Evolutionary conservation across 2,888 invertebrate genomes (phyloP), one percentile per base, ranked within the genome.

Genomic region (Panorpa germanica): DNA sequence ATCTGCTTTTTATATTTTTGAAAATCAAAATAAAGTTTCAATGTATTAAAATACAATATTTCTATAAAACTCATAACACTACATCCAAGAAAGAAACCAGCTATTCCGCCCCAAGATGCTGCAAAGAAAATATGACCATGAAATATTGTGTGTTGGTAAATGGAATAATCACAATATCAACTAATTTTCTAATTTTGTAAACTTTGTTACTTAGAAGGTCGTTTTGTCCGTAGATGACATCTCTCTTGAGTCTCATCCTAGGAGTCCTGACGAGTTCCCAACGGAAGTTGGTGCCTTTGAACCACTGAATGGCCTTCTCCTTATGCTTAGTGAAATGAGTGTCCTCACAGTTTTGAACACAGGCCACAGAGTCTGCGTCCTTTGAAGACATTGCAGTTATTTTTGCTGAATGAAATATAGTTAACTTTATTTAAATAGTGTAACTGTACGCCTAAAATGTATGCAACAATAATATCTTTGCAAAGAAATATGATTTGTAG

Each of bases 141-240:
- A 6, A 14, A 5, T 28, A 16, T n/a, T n/a, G n/a, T n/a, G n/a
- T n/a, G n/a, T n/a, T n/a, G n/a, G n/a, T n/a, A n/a, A n/a, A n/a
- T n/a, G n/a, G n/a, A n/a, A n/a, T n/a, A n/a, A n/a, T n/a, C n/a
- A n/a, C 5, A 4, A 17, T 9, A 5, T 17, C 4, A 14, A 14
- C 7, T 10, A 8, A 16, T 10, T 17, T 12, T 7, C 19, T 8
- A 19, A 9, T 20, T 32, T 8, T 27, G 20, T 25, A 30, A 14
- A n/a, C n/a, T n/a, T n/a, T n/a, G n/a, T 36, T 38, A 48, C 49
- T 46, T 28, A 48, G 29, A 6, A 46, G 38, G 25, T 50, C 48
- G 7, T 42, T 38, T 23, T 41, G 38, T 16, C 47, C 45, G 34
- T 46, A 48, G 12, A 50, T 34, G 6, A 49, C 39, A 20, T 47